These are phyloP conservation scores for Dolichallabes microphthalmus DNA, from an alignment of 2,113 vertebrate genomes.

Conservation along the genomic window DNA sequence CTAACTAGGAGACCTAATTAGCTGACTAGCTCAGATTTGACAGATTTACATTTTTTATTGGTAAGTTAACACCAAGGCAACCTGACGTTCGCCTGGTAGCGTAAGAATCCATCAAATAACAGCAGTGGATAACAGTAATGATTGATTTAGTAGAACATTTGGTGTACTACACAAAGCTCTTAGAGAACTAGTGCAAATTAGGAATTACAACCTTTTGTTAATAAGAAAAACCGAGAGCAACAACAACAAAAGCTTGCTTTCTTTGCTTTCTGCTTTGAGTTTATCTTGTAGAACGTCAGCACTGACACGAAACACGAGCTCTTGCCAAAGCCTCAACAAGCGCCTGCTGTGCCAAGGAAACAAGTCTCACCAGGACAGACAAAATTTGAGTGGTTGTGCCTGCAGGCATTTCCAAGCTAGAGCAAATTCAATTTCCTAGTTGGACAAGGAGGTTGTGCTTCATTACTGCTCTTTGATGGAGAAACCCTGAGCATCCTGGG, in stretches of 20 bases:
- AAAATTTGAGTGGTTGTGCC: slow-evolving; percentile 28
- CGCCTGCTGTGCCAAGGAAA: slow-evolving; percentile 38
- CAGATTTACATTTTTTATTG: no score
- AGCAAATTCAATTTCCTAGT: slow-evolving; percentile 46
- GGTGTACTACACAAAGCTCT: neutral
- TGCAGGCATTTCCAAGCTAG: slow-evolving; percentile 32
- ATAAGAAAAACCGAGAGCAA: neutral
- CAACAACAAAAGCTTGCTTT: neutral
- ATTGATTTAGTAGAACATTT: neutral
- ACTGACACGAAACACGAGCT: slow-evolving; percentile 22
- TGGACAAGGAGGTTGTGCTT: slow-evolving; percentile 34
- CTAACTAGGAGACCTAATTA: no score
- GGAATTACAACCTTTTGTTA: neutral
- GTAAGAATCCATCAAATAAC: no score
- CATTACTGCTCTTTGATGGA: slow-evolving; percentile 38
- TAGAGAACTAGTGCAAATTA: neutral
- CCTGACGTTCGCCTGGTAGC: neutral
- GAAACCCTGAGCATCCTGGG: slow-evolving; percentile 30
- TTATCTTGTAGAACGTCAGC: slow-evolving; percentile 21
- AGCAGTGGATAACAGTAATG: neutral
- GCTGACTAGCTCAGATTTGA: no score
- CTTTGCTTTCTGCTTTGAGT: slow-evolving; percentile 1
- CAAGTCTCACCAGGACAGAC: slow-evolving; percentile 39
- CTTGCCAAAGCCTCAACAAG: slow-evolving; percentile 25
- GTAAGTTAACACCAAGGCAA: neutral